Base-by-base conservation (phyloP, 2,113 vertebrate genomes). In the Psophia crepitans region DNA sequence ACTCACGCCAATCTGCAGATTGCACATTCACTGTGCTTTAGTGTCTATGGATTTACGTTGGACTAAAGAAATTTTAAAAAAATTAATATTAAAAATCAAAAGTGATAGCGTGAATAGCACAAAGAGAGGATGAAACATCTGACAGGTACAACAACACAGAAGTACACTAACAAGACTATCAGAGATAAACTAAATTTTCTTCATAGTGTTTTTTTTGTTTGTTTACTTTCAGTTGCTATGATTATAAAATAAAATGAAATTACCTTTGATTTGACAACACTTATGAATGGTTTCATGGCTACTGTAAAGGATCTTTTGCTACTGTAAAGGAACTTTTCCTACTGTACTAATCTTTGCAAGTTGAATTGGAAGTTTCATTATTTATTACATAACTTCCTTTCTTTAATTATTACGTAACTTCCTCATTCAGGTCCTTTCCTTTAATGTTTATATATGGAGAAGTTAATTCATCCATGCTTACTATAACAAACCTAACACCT, bases 1-100 rank as follows among this genome's bases (percentile, higher is more conserved):
- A 90, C 85, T 93, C 79, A 26, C 86, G 26, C 75, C 58, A 53
- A 56, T 95, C 85, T 85, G 86, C 96, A 82, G 8, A 84, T 86
- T 63, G 82, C 85, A 91, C 94, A 77, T 84, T 86, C 92, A 89
- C 91, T 96, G 95, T 92, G 93, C 96, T 95, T 93, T 90, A 80
- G 53, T 92, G 58, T 92, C 78, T 84, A 6, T 51, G 87, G 85
- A 61, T 93, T 96, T 64, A 51, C 66, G 56, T 58, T 87, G 91
- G 76, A 92, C 93, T 95, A 66, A 86, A 93, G 57, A 89, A 63
- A 77, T 33, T 56, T 33, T 53, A 1, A 35, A 79, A 81, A 37
- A 5, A 57, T 54, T n/a, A n/a, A n/a, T n/a, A n/a, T n/a, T n/a
- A n/a, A n/a, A 84, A 87, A 39, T 82, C 24, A 70, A 74, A 93